phyloP scores from a whole-genome alignment of 2,888 invertebrate genomes.

The Portevinia maculata region DNA sequence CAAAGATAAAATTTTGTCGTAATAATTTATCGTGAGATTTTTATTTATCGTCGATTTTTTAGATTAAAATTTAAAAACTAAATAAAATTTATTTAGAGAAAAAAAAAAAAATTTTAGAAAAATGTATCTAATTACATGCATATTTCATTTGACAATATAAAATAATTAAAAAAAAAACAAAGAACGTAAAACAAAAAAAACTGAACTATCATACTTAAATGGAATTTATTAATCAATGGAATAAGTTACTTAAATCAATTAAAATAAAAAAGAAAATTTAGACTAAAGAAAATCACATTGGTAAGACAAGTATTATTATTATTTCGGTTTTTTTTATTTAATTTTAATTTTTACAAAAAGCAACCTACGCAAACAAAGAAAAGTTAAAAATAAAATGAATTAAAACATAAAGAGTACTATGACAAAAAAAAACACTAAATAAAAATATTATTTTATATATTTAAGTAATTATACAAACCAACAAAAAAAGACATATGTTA shows the following conservation, averaged over 20 bases:
- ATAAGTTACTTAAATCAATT: conserved; percentile 71
- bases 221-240: conserved; percentile 70
- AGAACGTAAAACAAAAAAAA: no score
- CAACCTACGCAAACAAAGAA: conserved; percentile 48
- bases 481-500: conserved; percentile 68
- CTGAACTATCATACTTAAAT: conserved; percentile 59
- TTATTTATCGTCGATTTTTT: conserved; percentile 44
- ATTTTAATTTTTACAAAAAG: conserved; percentile 57
- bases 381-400: conserved; percentile 14
- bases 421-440: conserved; percentile 35
- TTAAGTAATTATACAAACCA: conserved; percentile 70
- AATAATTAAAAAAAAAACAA: conserved; percentile 37
- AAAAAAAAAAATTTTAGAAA: conserved; percentile 56
- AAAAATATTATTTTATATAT: conserved; percentile 62
- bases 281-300: conserved; percentile 72
- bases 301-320: conserved; percentile 73
- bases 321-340: conserved; percentile 53
- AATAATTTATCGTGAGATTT: conserved; percentile 51
- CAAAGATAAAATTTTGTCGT: conserved; percentile 35
- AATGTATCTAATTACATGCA: conserved; percentile 64
- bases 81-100: conserved; percentile 69
- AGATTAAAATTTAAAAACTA: conserved; percentile 55
- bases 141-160: conserved; percentile 72
- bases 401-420: conserved; percentile 67
- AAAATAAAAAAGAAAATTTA: conserved; percentile 37